These are phyloP conservation scores for Popillia japonica DNA, from an alignment of 1,140 invertebrate species.

Conservation along the genomic window DNA sequence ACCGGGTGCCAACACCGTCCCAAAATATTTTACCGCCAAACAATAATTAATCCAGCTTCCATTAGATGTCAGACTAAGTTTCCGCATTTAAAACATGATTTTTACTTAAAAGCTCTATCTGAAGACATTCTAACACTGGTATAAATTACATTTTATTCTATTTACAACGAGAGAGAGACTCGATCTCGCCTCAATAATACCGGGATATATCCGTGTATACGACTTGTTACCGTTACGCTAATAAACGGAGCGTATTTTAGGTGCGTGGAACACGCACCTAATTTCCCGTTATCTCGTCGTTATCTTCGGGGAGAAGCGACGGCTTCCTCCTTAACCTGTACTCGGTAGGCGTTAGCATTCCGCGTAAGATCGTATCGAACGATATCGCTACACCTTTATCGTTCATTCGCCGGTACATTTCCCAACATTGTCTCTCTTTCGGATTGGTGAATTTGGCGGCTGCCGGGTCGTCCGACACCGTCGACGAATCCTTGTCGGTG, in stretches of 20 bases:
- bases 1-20: too few relatives aligned
- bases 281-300: slow-evolving; percentile 35
- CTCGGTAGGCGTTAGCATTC: slow-evolving; percentile 75
- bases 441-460: slow-evolving; percentile 45
- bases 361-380: slow-evolving; percentile 74
- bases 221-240: background rate
- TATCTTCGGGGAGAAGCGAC: slow-evolving; percentile 32
- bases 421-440: slow-evolving; percentile 71
- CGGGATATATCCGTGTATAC: too few relatives aligned
- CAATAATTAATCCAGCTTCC: too few relatives aligned
- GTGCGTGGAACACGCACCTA: background rate
- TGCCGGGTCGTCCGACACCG: background rate
- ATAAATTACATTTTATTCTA: too few relatives aligned
- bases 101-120: too few relatives aligned
- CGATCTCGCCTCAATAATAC: too few relatives aligned
- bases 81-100: too few relatives aligned
- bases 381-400: slow-evolving; percentile 74
- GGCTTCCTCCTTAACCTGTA: slow-evolving; percentile 64
- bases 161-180: too few relatives aligned
- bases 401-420: slow-evolving; percentile 72
- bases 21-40: too few relatives aligned
- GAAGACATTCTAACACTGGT: too few relatives aligned
- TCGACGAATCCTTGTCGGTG: background rate
- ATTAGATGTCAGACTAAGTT: too few relatives aligned
- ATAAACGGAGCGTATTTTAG: background rate